Evolutionary conservation across 2,888 invertebrate genomes (phyloP).

Genomic region (Stenchaetothrips biformis): DNA sequence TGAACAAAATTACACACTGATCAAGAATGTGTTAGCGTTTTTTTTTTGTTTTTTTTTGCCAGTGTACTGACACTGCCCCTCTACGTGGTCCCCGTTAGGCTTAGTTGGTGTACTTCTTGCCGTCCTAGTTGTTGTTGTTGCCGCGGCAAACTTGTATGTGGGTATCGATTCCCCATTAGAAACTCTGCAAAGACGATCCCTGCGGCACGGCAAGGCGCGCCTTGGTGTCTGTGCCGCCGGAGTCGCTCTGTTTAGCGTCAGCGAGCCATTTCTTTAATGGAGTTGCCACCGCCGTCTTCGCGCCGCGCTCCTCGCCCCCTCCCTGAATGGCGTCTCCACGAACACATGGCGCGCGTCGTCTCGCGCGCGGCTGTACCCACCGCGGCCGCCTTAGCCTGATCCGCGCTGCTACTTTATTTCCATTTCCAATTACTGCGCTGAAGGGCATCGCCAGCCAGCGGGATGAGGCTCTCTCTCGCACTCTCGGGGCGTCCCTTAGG

Average conservation of each 20-base stretch:
- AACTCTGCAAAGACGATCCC: neutral
- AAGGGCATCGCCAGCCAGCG: no score
- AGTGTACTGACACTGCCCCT: no score
- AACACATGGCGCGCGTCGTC: neutral
- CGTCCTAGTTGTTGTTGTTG: no score
- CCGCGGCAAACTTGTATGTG: neutral
- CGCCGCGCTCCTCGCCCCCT: neutral
- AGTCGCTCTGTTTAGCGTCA: constrained; percentile 1
- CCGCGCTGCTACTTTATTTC: no score
- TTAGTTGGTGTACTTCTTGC: no score
- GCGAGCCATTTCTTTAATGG: constrained; percentile 17
- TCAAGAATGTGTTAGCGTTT: neutral
- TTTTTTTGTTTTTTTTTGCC: neutral
- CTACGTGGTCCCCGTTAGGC: no score
- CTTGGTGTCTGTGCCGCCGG: neutral
- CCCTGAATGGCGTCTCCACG: neutral
- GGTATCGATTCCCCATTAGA: neutral
- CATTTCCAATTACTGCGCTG: no score
- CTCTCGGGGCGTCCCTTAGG: no score
- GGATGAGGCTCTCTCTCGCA: no score
- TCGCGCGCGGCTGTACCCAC: neutral
- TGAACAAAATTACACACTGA: neutral
- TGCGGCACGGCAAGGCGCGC: neutral
- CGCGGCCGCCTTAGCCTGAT: no score
- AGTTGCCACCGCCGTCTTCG: neutral